phyloP scores from a whole-genome alignment of 1,140 invertebrate species.

The Phenacoccus solenopsis region DNA sequence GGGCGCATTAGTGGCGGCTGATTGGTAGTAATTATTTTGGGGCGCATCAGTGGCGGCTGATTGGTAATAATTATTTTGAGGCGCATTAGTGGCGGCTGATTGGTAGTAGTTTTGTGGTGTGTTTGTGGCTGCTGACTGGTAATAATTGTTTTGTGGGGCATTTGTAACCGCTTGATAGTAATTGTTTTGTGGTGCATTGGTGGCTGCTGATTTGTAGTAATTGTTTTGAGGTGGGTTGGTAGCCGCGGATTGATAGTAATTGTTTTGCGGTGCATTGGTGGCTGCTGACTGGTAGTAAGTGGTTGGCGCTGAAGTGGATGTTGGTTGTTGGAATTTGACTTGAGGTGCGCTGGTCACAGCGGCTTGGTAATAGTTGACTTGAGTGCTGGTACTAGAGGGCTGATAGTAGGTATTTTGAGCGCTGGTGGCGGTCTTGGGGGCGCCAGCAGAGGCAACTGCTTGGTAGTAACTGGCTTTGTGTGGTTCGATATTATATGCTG shows the following conservation, averaged over 20 bases:
- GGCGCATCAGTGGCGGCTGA: no score
- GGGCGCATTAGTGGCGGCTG: background rate
- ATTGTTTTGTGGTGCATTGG: no score
- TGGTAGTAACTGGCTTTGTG: slow-evolving; percentile 1
- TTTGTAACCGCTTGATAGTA: no score
- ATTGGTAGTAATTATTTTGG: slow-evolving; percentile 8
- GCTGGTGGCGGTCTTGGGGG: background rate
- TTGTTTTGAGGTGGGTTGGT: background rate
- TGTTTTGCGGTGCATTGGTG: background rate
- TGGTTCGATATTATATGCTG: slow-evolving; percentile 26
- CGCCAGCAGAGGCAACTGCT: background rate
- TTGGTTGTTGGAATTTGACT: background rate
- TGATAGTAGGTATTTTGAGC: background rate
- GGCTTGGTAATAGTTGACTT: background rate
- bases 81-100: background rate
- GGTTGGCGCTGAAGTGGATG: background rate
- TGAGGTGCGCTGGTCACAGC: background rate
- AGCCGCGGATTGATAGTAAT: slow-evolving; percentile 8
- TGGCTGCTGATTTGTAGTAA: no score
- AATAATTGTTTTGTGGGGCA: no score
- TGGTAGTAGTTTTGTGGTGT: background rate
- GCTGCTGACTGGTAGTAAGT: slow-evolving; percentile 13
- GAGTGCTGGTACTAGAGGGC: background rate
- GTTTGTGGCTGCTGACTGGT: no score
- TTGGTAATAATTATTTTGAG: background rate